Base-by-base conservation (phyloP, 1,140 invertebrate species). In the Lamellibrachia luymesi region DNA sequence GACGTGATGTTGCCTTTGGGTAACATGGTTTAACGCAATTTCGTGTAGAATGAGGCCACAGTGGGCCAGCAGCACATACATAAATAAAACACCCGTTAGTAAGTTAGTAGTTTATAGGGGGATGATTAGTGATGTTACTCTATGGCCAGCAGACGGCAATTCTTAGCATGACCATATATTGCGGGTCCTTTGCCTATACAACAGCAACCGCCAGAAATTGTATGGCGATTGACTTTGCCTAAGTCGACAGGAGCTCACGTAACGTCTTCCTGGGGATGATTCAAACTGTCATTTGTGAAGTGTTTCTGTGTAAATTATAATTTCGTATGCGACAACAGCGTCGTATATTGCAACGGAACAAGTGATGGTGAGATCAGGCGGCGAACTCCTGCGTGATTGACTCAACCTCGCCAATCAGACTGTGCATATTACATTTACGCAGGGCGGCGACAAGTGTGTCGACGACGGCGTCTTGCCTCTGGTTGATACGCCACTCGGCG, bases 381-480 rank as follows among this genome's bases (percentile, higher is more conserved):
- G 64, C 49, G 64, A 93, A 93, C 49, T 93, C 92, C 49, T 80
- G 56, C 22, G 92, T 93, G 7, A 90, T 6, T 90, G n/a, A 89
- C 13, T 93, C 92, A 4, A 93, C 92, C 17, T 93, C 92, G 49
- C n/a, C 8, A 90, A 93, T 93, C 8, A 93, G 4, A 49, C 89
- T 49, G 89, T 90, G 25, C 38, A 93, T 49, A 17, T 90, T 22
- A 92, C 93, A 94, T 49, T 92, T 93, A 50, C 91, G 93, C 91
- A 94, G 91, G 64, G 93, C 93, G 25, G 8, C 50, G 2, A 94
- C 38, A 25, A 94, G 91, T 13, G 22, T 27, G 38, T 94, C 92
- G 90, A 94, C 38, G 52, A 90, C 92, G 2, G 93, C 93, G 8
- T 52, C 51, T 38, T 91, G 49, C 50, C 91, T 92, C 90, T 93